A percentile compares a stretch with the other conserved stretches of the same genome.
Evolutionary conservation across 1,140 invertebrate species (phyloP).

Genomic region (Drosophila dunni): DNA sequence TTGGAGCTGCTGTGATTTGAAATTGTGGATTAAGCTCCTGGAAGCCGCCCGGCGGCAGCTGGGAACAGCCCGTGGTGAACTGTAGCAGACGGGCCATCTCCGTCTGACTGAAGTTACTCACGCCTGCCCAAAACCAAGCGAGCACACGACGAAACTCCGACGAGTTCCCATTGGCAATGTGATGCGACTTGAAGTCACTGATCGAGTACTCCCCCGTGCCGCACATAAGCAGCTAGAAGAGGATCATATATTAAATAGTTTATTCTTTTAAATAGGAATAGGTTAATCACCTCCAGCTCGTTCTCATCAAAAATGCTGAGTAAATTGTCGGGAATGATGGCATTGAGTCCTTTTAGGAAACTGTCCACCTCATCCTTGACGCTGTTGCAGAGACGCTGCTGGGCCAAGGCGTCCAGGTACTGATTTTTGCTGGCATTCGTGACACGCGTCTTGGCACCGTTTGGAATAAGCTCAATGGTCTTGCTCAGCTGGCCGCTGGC

Average conservation of each 20-base stretch:
- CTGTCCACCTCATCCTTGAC: constrained; percentile 94
- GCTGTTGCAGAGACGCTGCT: constrained; percentile 92
- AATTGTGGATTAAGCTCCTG: constrained; percentile 94
- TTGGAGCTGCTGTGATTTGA: constrained; percentile 95
- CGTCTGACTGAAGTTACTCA: constrained; percentile 95
- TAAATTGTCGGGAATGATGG: constrained; percentile 96
- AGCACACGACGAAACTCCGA: constrained; percentile 93
- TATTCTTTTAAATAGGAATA: not conserved
- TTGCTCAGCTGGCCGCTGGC: constrained; percentile 90
- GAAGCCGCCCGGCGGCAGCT: constrained; percentile 96
- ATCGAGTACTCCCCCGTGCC: constrained; percentile 97
- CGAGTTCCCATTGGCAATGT: constrained; percentile 93
- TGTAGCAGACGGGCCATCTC: constrained; percentile 97
- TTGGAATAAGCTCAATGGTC: constrained; percentile 91
- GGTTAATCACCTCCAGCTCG: constrained; percentile 93
- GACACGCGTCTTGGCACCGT: constrained; percentile 87
- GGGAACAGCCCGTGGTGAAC: constrained; percentile 97
- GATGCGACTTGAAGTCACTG: constrained; percentile 94
- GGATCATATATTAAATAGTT: not conserved
- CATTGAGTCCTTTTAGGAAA: constrained; percentile 95
- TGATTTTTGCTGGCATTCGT: constrained; percentile 84
- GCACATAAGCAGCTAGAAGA: constrained; percentile 91
- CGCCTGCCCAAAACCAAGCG: constrained; percentile 97
- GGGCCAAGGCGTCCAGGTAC: constrained; percentile 95
- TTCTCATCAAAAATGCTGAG: constrained; percentile 98